These are phyloP conservation scores for Carlito syrichta DNA, from an alignment of 2,113 vertebrate genomes.

Conservation along the genomic window DNA sequence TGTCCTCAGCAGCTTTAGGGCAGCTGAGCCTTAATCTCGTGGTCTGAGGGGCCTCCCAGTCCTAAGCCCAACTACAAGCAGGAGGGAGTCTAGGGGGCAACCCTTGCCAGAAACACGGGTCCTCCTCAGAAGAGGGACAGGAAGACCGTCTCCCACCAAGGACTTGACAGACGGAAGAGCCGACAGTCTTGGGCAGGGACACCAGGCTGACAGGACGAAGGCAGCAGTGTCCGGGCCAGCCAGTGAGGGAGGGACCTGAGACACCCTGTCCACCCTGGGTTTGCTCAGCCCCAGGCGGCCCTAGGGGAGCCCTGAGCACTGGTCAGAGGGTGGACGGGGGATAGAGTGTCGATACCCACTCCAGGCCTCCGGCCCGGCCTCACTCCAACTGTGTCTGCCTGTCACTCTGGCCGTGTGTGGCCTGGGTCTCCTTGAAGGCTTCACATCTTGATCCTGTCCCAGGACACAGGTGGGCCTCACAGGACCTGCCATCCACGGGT, in stretches of 20 bases:
- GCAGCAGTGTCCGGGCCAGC: too few relatives aligned
- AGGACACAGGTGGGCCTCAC: background rate
- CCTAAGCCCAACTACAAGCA: background rate
- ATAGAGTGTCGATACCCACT: rapidly evolving
- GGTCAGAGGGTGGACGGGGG: rapidly evolving
- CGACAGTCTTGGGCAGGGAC: background rate
- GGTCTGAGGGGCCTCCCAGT: background rate
- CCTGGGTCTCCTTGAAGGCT: background rate
- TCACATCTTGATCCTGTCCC: background rate
- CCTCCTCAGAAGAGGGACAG: background rate
- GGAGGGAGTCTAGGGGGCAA: too few relatives aligned
- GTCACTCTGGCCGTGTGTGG: background rate
- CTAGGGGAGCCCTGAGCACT: background rate
- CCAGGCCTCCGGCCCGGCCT: rapidly evolving
- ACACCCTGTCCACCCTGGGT: too few relatives aligned
- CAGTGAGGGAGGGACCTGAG: too few relatives aligned
- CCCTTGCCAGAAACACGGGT: background rate
- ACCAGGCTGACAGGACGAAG: background rate
- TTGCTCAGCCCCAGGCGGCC: background rate
- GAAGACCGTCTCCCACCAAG: rapidly evolving
- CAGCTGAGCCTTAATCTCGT: background rate
- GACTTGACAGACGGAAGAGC: too few relatives aligned
- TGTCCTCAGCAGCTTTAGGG: rapidly evolving
- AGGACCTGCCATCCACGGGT: background rate
- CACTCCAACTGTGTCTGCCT: background rate